These are phyloP conservation scores for Neosilurus mollespiculum DNA, from an alignment of 2,797 vertebrate species.

Conservation along the genomic window DNA sequence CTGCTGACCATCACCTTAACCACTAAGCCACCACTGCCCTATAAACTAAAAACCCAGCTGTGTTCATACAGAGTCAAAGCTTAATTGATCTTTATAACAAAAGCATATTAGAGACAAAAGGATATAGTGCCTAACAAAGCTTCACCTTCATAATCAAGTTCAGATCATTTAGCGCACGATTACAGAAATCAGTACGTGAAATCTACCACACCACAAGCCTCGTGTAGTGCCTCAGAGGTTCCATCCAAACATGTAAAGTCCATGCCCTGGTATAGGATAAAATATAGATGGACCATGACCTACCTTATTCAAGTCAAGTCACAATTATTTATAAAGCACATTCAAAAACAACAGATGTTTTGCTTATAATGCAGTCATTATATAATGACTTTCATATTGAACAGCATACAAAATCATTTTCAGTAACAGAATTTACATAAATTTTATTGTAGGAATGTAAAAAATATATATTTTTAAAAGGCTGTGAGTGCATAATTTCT, in stretches of 20 bases:
- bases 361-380: neutral
- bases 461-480: neutral
- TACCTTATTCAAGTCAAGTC: too few relatives aligned
- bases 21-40: too few relatives aligned
- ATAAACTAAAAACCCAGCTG: too few relatives aligned
- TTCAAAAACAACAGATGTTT: too few relatives aligned
- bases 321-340: too few relatives aligned
- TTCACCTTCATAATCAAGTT: neutral
- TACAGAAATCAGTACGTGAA: neutral
- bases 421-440: neutral
- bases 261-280: too few relatives aligned
- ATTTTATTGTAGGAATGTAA: neutral
- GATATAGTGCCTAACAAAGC: neutral
- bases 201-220: neutral
- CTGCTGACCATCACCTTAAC: too few relatives aligned
- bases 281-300: neutral
- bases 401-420: neutral
- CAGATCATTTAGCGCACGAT: neutral
- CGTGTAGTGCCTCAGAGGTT: neutral
- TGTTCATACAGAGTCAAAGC: neutral
- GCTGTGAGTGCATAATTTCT: neutral
- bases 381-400: neutral
- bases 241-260: neutral
- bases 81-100: neutral
- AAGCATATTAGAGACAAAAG: neutral